phyloP scores from a whole-genome alignment of 2,113 vertebrate genomes.

The human (Homo sapiens) region GRCh38 chr20:13440001-13440500 shows the following conservation, averaged over 20 bases:
- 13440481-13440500: not conserved
- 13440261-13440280: constrained; percentile 12
- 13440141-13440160: not conserved
- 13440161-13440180: constrained; percentile 9
- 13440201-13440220: not conserved
- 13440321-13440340: not conserved
- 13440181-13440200: not conserved
- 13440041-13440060: not conserved
- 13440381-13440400: not conserved
- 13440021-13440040: not conserved
- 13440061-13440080: not conserved
- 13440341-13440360: not conserved
- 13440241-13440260: not conserved
- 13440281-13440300: not conserved
- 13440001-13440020: not conserved
- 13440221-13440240: not conserved
- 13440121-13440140: not conserved
- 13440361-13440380: not conserved
- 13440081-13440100: not conserved
- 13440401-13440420: not conserved
- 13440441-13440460: not conserved
- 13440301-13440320: not conserved
- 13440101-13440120: not conserved
- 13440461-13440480: not conserved
- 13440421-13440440: not conserved